phyloP scores from a whole-genome alignment of 2,113 vertebrate species.

The Cisticola juncidis region DNA sequence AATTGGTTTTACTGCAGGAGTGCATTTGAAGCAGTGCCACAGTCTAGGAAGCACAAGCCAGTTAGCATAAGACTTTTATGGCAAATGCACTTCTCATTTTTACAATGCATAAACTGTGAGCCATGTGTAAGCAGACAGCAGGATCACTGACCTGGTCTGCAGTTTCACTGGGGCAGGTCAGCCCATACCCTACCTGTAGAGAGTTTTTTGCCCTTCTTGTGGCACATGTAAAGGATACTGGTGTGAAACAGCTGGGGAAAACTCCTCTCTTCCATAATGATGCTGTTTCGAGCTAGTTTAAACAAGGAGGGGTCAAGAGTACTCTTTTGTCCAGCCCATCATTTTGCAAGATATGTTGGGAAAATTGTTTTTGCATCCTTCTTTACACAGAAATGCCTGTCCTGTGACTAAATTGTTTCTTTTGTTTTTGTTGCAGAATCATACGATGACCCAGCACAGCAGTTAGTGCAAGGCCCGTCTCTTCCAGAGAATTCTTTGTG shows the following conservation, averaged over 20 bases:
- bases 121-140: neutral
- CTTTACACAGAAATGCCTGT: neutral
- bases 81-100: neutral
- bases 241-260: neutral
- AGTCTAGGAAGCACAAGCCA: neutral
- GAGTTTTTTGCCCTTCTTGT: neutral
- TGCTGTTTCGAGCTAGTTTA: neutral
- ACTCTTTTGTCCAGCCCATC: neutral
- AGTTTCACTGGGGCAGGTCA: neutral
- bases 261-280: neutral
- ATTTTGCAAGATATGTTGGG: neutral
- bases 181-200: neutral
- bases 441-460: slow-evolving; percentile 98
- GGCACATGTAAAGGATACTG: neutral
- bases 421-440: slow-evolving; percentile 85
- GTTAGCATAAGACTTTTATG: neutral
- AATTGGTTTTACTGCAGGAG: neutral
- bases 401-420: slow-evolving; percentile 29
- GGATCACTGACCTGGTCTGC: neutral
- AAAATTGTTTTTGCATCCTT: neutral
- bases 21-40: neutral
- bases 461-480: slow-evolving; percentile 87
- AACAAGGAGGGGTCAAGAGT: neutral
- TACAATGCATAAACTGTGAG: neutral
- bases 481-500: slow-evolving; percentile 71